phyloP scores from a whole-genome alignment of 2,113 vertebrate genomes.

The Triplophysa tibetana region DNA sequence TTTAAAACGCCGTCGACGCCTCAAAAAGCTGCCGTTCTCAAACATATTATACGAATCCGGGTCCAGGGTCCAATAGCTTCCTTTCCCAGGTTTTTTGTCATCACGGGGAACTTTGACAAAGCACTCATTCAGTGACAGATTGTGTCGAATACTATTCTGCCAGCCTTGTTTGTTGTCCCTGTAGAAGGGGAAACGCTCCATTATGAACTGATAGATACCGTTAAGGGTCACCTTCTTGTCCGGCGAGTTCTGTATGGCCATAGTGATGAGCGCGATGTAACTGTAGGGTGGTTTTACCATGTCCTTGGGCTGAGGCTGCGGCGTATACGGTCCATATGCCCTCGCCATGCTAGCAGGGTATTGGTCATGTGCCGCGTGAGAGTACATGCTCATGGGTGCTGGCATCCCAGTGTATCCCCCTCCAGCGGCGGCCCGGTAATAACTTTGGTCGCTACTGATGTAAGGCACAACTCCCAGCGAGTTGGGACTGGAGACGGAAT shows the following conservation, averaged over 20 bases:
- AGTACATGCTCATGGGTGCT: slow-evolving; percentile 95
- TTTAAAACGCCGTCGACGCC: slow-evolving; percentile 88
- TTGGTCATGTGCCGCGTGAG: slow-evolving; percentile 92
- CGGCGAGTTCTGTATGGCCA: slow-evolving; percentile 95
- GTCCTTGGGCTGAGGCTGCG: slow-evolving; percentile 95
- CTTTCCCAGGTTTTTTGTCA: slow-evolving; percentile 91
- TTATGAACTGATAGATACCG: slow-evolving; percentile 96
- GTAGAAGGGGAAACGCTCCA: slow-evolving; percentile 94
- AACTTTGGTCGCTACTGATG: slow-evolving; percentile 91
- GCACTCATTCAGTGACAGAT: slow-evolving; percentile 91
- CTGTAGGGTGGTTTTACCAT: slow-evolving; percentile 96
- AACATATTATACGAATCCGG: slow-evolving; percentile 97
- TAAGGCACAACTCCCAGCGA: slow-evolving; percentile 97
- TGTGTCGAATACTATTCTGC: slow-evolving; percentile 94
- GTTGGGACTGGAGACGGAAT: slow-evolving; percentile 95
- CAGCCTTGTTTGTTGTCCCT: slow-evolving; percentile 92
- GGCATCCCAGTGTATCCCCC: slow-evolving; percentile 95
- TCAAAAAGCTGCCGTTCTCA: slow-evolving; percentile 89
- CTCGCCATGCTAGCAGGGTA: slow-evolving; percentile 91
- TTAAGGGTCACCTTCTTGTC: slow-evolving; percentile 96
- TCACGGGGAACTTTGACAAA: slow-evolving; percentile 93
- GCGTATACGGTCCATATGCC: slow-evolving; percentile 92
- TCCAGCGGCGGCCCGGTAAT: slow-evolving; percentile 89
- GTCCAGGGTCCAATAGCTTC: slow-evolving; percentile 93
- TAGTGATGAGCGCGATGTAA: slow-evolving; percentile 96